These are phyloP conservation scores for Brachyrhaphis roseni DNA, from an alignment of 2,797 vertebrate species.

Conservation along the genomic window DNA sequence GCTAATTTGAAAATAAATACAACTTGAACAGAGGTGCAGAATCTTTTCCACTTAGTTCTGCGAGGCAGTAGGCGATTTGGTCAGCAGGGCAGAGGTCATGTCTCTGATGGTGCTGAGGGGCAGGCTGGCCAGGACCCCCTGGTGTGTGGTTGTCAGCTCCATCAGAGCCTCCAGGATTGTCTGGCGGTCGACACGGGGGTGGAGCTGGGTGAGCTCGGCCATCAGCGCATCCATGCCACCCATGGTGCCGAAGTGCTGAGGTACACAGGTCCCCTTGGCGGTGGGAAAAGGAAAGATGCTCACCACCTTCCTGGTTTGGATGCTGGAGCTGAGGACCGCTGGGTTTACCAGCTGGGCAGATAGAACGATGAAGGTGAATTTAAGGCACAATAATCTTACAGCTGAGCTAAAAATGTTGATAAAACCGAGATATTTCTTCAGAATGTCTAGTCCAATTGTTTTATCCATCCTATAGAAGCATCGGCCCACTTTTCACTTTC, in stretches of 20 bases:
- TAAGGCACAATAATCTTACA: background rate
- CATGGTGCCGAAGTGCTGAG: slow-evolving; percentile 68
- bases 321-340: slow-evolving; percentile 12
- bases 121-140: slow-evolving; percentile 57
- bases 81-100: slow-evolving; percentile 75
- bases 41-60: background rate
- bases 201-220: slow-evolving; percentile 57
- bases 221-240: slow-evolving; percentile 73
- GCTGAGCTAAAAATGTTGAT: background rate
- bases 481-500: too few relatives aligned
- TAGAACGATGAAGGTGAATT: background rate
- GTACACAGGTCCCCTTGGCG: slow-evolving; percentile 58
- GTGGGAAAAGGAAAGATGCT: slow-evolving; percentile 41
- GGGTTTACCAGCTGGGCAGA: background rate
- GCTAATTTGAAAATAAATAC: background rate
- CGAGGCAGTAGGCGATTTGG: background rate
- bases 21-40: background rate
- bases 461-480: background rate
- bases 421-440: background rate
- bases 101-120: slow-evolving; percentile 67
- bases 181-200: slow-evolving; percentile 55
- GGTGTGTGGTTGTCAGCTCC: slow-evolving; percentile 57
- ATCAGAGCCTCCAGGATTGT: slow-evolving; percentile 66
- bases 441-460: background rate
- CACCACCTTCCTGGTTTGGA: slow-evolving; percentile 44